These are phyloP conservation scores for Coptodon bakossiorum DNA, from an alignment of 2,113 vertebrate genomes.

Conservation along the genomic window DNA sequence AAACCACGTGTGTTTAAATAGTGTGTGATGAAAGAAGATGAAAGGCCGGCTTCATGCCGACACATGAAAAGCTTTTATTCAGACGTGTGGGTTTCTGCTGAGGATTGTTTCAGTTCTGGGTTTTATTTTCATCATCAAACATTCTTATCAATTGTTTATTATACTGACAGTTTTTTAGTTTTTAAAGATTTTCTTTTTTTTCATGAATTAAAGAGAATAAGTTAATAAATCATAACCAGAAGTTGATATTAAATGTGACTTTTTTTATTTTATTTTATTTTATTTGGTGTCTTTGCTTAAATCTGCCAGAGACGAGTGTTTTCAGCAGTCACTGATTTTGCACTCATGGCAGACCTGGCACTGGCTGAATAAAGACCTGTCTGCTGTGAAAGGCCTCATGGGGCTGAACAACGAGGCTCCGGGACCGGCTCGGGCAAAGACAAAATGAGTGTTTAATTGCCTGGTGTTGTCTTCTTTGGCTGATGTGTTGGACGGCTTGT, in stretches of 20 bases:
- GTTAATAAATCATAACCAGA: conserved; percentile 51
- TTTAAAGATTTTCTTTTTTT: conserved; percentile 33
- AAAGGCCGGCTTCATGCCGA: background rate
- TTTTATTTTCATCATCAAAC: conserved; percentile 17
- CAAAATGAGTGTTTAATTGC: conserved; percentile 19
- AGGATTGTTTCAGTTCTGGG: background rate
- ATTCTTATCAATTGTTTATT: conserved; percentile 33
- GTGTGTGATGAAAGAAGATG: background rate
- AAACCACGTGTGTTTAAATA: background rate
- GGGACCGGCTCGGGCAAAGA: background rate
- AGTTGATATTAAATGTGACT: background rate
- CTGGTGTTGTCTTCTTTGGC: background rate
- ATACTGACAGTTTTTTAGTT: conserved; percentile 48
- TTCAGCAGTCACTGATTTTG: background rate
- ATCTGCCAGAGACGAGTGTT: background rate
- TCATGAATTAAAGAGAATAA: conserved; percentile 33
- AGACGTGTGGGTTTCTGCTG: conserved; percentile 33
- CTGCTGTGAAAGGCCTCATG: background rate
- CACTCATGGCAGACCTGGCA: background rate
- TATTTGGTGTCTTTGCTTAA: background rate
- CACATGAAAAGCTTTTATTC: conserved; percentile 17
- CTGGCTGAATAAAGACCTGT: conserved; percentile 11
- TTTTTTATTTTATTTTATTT: background rate
- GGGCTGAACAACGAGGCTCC: background rate
- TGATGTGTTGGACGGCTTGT: background rate